Evolutionary conservation across 2,797 vertebrate species (phyloP).

Genomic region (Pyrocephalus nanus): DNA sequence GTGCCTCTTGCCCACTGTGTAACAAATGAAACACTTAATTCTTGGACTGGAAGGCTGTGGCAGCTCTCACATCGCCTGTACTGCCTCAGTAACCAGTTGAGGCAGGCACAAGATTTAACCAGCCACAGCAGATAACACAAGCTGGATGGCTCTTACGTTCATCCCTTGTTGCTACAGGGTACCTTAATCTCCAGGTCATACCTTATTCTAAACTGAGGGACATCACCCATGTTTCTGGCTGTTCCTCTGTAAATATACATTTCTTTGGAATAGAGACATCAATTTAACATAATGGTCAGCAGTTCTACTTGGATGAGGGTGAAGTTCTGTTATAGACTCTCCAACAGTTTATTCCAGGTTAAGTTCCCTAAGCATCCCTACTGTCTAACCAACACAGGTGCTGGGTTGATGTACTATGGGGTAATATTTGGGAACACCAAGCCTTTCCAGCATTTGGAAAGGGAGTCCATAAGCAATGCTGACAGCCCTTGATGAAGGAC

Average conservation of each 20-base stretch:
- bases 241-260: neutral
- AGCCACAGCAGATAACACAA: neutral
- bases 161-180: neutral
- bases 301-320: neutral
- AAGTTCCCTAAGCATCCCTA: neutral
- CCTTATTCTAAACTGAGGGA: neutral
- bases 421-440: neutral
- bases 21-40: neutral
- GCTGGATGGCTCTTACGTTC: neutral
- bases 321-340: neutral
- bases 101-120: neutral
- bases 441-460: neutral
- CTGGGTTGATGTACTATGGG: neutral
- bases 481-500: neutral
- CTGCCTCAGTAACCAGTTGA: neutral
- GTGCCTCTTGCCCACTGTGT: neutral
- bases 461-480: neutral
- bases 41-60: neutral
- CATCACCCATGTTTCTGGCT: neutral
- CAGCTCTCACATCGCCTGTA: neutral
- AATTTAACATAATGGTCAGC: neutral
- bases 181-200: neutral
- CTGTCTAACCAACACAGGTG: neutral
- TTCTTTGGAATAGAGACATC: neutral
- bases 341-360: neutral